A percentile compares a stretch with the other conserved stretches of the same genome.
Evolutionary conservation across 2,113 vertebrate genomes (phyloP).

Genomic region (Budorcas taxicolor): DNA sequence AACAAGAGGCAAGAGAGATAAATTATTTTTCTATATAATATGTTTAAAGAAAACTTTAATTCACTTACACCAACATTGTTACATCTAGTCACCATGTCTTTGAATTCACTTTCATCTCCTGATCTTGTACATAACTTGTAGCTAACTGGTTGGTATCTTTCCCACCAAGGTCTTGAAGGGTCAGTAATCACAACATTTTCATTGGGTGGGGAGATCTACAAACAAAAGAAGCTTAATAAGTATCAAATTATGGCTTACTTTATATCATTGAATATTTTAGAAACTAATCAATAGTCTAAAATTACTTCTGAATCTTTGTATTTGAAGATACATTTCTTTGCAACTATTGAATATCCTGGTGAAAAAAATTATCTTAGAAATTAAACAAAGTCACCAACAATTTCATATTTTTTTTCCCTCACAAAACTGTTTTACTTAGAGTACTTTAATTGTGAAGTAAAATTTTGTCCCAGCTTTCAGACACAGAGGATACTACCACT

Average conservation of each 20-base stretch:
- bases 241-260: background rate
- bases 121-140: constrained; percentile 93
- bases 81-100: constrained; percentile 92
- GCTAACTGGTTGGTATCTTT: constrained; percentile 93
- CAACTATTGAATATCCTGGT: background rate
- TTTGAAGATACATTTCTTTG: background rate
- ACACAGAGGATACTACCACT: background rate
- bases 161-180: constrained; percentile 90
- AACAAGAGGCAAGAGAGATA: background rate
- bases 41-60: background rate
- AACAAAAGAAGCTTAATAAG: background rate
- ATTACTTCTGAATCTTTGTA: background rate
- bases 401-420: background rate
- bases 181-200: constrained; percentile 84
- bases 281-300: background rate
- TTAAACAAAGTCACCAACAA: background rate
- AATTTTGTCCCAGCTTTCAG: background rate
- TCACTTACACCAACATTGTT: constrained; percentile 91
- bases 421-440: background rate
- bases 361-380: background rate
- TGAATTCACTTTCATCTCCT: constrained; percentile 89
- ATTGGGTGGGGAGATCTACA: constrained; percentile 92
- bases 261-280: background rate
- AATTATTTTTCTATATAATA: background rate
- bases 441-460: background rate